These are phyloP conservation scores for Cyanoliseus patagonus DNA, from an alignment of 2,113 vertebrate genomes.

Conservation along the genomic window DNA sequence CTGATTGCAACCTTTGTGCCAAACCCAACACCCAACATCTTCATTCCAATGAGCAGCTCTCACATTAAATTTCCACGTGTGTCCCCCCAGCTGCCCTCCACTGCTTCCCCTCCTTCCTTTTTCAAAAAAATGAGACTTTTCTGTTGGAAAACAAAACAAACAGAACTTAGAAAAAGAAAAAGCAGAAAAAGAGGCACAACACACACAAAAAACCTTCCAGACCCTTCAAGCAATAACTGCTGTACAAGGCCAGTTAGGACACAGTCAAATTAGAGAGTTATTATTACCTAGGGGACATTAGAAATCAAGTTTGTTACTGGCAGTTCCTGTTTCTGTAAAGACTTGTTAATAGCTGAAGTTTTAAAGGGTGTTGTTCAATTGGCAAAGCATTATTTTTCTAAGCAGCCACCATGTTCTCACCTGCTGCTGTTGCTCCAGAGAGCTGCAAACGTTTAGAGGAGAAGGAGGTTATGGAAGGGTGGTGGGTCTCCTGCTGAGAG, in stretches of 20 bases:
- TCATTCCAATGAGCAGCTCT: slow-evolving; percentile 70
- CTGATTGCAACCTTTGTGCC: slow-evolving; percentile 71
- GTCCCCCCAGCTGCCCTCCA: not conserved
- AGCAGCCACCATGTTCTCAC: slow-evolving; percentile 67
- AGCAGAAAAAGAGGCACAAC: not conserved
- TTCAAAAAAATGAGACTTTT: slow-evolving; percentile 14
- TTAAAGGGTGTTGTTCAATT: slow-evolving; percentile 73
- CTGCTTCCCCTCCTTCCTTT: not conserved
- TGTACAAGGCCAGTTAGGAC: slow-evolving; percentile 64
- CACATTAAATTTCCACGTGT: slow-evolving; percentile 60
- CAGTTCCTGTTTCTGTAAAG: slow-evolving; percentile 73
- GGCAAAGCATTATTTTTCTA: slow-evolving; percentile 72
- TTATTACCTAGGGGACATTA: slow-evolving; percentile 75
- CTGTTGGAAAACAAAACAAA: slow-evolving; percentile 27
- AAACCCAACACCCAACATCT: slow-evolving; percentile 78
- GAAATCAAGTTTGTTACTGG: slow-evolving; percentile 76
- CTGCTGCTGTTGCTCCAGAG: slow-evolving; percentile 31
- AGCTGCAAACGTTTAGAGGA: slow-evolving; percentile 32
- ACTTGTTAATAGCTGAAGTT: slow-evolving; percentile 73
- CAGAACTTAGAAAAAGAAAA: not conserved
- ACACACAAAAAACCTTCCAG: not conserved
- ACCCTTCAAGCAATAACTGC: slow-evolving; percentile 56
- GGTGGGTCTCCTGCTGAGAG: not conserved
- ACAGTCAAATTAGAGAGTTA: slow-evolving; percentile 74
- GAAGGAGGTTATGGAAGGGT: not conserved